Percentiles rank a stretch among this genome's conserved stretches.
Conservation (phyloP, 2,888 invertebrate genomes). For the Pandemis heparana region DNA sequence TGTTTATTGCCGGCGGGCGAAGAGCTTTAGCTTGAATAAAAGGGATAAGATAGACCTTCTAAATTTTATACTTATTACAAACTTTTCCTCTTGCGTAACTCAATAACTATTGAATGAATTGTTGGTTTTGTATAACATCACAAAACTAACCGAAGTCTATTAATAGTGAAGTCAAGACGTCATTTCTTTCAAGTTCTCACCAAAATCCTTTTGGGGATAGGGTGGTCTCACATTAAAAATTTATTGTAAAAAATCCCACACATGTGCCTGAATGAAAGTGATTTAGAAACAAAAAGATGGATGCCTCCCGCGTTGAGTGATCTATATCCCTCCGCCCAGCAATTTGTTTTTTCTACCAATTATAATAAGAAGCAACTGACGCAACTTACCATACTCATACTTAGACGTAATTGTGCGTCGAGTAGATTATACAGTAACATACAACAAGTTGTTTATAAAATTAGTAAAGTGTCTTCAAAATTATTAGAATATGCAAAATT, state of each 20-base stretch:
- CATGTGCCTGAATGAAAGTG: constrained; percentile 35
- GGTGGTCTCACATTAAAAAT: constrained; percentile 29
- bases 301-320: constrained; percentile 37
- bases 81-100: background rate
- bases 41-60: constrained; percentile 1
- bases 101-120: no score
- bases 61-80: background rate
- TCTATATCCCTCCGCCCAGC: constrained; percentile 32
- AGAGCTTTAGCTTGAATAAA: background rate
- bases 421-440: background rate
- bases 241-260: constrained; percentile 15
- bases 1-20: background rate
- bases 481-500: background rate
- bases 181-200: constrained; percentile 28
- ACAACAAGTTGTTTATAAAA: background rate
- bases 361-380: constrained; percentile 4
- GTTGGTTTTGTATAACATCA: no score
- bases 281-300: constrained; percentile 37
- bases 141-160: background rate
- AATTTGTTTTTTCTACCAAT: constrained; percentile 28
- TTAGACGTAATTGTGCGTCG: background rate
- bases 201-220: background rate
- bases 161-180: constrained; percentile 3
- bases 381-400: constrained; percentile 12
- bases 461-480: background rate